Percentiles rank a stretch among this genome's conserved stretches.
phyloP scores from a whole-genome alignment of 2,888 invertebrate genomes.

The Metalampra italica region DNA sequence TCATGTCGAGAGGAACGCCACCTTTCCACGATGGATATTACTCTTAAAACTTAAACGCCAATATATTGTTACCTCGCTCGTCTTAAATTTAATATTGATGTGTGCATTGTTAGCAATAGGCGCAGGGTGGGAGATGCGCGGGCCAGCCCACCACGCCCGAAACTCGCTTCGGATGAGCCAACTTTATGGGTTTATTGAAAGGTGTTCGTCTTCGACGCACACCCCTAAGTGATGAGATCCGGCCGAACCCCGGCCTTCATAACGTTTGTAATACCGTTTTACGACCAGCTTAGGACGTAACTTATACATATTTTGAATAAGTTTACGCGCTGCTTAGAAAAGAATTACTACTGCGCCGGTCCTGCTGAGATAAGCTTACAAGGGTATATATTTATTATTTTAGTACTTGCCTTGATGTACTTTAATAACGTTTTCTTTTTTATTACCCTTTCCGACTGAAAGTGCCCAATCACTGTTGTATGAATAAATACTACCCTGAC shows the following conservation, averaged over 20 bases:
- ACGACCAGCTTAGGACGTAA: slow-evolving; percentile 70
- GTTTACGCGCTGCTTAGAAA: slow-evolving; percentile 63
- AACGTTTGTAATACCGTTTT: slow-evolving; percentile 74
- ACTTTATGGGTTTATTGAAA: slow-evolving; percentile 69
- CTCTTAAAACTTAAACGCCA: slow-evolving; percentile 54
- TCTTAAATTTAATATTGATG: slow-evolving; percentile 62
- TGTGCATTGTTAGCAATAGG: slow-evolving; percentile 53
- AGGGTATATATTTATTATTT: slow-evolving; percentile 22
- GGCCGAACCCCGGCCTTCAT: slow-evolving; percentile 64
- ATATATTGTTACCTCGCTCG: slow-evolving; percentile 58
- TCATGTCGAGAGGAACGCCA: slow-evolving; percentile 48
- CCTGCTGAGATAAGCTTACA: slow-evolving; percentile 44
- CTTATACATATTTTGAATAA: slow-evolving; percentile 75
- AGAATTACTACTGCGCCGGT: slow-evolving; percentile 52
- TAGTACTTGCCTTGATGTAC: slow-evolving; percentile 21
- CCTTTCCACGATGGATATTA: slow-evolving; percentile 52
- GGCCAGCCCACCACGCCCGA: slow-evolving; percentile 24
- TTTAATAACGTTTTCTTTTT: not conserved
- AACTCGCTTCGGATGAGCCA: slow-evolving; percentile 46
- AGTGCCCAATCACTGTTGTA: not conserved
- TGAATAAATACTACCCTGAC: too few relatives aligned
- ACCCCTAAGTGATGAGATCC: slow-evolving; percentile 71
- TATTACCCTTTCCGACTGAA: not conserved
- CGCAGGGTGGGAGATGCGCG: slow-evolving; percentile 14
- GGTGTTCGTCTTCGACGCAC: slow-evolving; percentile 57